Conservation (phyloP, 2,888 invertebrate genomes). For the Halictus quadricinctus region DNA sequence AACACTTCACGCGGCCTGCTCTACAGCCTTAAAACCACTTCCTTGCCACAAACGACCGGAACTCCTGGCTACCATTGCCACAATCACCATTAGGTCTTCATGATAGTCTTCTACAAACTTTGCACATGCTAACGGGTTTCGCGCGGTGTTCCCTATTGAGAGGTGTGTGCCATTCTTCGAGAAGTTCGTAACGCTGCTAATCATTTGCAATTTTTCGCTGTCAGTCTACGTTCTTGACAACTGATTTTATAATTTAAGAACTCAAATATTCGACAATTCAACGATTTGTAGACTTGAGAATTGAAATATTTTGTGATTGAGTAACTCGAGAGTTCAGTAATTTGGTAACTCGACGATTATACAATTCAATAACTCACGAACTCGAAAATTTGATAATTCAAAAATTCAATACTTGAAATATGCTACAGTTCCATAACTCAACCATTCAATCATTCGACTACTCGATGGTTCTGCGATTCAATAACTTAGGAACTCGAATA, state of each 20-base stretch:
- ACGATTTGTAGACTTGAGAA: too few relatives aligned
- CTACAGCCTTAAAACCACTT: conserved; percentile 1
- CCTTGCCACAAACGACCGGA: neutral
- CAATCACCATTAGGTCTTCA: neutral
- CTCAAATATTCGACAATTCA: neutral
- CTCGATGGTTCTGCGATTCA: neutral
- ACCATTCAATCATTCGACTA: neutral
- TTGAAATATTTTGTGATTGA: too few relatives aligned
- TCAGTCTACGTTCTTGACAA: neutral
- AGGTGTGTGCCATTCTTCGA: neutral
- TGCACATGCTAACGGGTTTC: conserved; percentile 3
- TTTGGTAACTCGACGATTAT: neutral
- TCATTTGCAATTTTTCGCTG: neutral
- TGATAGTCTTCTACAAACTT: neutral
- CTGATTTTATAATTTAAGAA: neutral
- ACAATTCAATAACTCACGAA: too few relatives aligned
- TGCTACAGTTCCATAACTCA: neutral
- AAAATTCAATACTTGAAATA: neutral
- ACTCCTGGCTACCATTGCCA: conserved; percentile 7
- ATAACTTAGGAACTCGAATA: neutral
- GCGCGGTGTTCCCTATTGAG: neutral
- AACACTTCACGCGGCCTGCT: conserved; percentile 1
- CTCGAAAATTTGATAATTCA: neutral
- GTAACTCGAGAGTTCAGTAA: too few relatives aligned
- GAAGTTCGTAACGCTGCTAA: neutral